Evolutionary conservation across 2,113 vertebrate species (phyloP).

Genomic region (Stegastes partitus): DNA sequence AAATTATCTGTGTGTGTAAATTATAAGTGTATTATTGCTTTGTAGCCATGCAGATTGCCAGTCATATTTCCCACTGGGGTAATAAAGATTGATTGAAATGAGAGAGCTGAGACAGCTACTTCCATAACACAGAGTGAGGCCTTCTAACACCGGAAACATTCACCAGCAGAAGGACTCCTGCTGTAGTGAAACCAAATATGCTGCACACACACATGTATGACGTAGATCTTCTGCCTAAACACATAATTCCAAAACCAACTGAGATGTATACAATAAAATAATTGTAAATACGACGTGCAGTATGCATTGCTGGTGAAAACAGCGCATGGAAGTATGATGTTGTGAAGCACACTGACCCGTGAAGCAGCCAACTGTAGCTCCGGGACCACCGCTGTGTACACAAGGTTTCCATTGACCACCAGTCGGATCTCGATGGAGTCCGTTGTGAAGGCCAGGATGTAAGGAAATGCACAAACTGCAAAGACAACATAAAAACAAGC

Average conservation of each 20-base stretch:
- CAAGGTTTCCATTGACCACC: constrained; percentile 98
- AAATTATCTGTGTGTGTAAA: constrained; percentile 55
- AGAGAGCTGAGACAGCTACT: constrained; percentile 58
- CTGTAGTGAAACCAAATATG: constrained; percentile 6
- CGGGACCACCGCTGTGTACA: constrained; percentile 96
- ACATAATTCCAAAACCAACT: neutral
- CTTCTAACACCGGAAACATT: constrained; percentile 11
- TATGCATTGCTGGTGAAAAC: no score
- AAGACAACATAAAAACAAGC: constrained; percentile 26
- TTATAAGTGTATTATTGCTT: constrained; percentile 58
- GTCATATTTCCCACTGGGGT: constrained; percentile 61
- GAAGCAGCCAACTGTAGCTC: constrained; percentile 94
- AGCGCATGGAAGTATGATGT: neutral
- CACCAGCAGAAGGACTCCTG: neutral
- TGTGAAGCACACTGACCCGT: constrained; percentile 86
- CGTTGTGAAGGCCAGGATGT: constrained; percentile 97
- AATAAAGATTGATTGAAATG: constrained; percentile 70
- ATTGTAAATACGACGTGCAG: no score
- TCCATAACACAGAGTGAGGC: constrained; percentile 26
- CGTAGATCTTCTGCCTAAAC: no score
- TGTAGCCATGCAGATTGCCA: constrained; percentile 52
- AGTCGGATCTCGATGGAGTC: constrained; percentile 98
- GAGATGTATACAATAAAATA: neutral
- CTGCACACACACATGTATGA: neutral
- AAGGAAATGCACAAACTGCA: constrained; percentile 98